These are phyloP conservation scores for Alloplasta piceator DNA, from an alignment of 2,888 invertebrate genomes.

Conservation along the genomic window DNA sequence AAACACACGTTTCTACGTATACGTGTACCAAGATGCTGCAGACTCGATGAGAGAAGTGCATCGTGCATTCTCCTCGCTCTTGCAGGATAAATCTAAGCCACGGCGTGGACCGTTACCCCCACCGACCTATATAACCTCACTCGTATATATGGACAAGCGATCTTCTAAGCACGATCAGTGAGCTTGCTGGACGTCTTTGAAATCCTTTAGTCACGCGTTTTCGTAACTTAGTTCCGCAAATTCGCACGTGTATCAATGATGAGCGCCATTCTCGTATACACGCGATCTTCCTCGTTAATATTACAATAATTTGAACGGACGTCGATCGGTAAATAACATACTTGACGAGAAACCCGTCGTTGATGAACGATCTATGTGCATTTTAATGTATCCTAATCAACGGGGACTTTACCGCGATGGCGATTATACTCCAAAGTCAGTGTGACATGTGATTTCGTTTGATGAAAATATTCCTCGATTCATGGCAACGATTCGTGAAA, in stretches of 20 bases:
- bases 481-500: background rate
- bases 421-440: background rate
- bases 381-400: background rate
- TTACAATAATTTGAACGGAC: background rate
- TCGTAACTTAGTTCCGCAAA: background rate
- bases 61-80: slow-evolving; percentile 62
- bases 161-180: slow-evolving; percentile 75
- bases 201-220: slow-evolving; percentile 36
- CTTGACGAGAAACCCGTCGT: too few species aligned
- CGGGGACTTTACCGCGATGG: too few species aligned
- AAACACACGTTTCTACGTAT: background rate
- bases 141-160: slow-evolving; percentile 82
- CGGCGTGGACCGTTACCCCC: slow-evolving; percentile 79
- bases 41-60: slow-evolving; percentile 50
- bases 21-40: slow-evolving; percentile 30
- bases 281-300: background rate
- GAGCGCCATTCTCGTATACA: background rate
- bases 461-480: background rate
- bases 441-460: background rate
- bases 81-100: slow-evolving; percentile 68
- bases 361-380: background rate
- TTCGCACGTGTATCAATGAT: slow-evolving; percentile 26
- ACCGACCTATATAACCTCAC: slow-evolving; percentile 80
- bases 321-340: background rate
- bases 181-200: slow-evolving; percentile 57